Evolutionary conservation across 35 echinoderm and acorn worm genomes (phyloP).

Genomic region (Ophiothrix spiculata): DNA sequence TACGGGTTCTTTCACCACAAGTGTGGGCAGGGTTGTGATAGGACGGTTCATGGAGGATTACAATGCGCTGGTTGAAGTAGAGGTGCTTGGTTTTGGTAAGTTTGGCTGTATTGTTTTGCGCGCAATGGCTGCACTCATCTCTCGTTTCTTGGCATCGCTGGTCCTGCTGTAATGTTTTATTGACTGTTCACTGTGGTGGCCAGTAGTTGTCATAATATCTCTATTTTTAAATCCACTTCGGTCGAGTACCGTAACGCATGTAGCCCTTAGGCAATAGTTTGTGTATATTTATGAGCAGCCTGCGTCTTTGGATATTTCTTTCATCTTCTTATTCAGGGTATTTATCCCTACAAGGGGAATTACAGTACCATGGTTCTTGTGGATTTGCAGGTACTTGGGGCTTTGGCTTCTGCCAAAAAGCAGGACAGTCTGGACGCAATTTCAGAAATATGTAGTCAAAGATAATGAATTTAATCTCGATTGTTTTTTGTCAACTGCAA

Average conservation of each 20-base stretch:
- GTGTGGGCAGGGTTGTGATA: background rate
- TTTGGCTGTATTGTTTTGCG: background rate
- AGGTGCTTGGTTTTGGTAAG: background rate
- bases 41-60: background rate
- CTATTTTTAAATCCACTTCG: conserved; percentile 25
- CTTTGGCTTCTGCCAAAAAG: conserved; percentile 47
- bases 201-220: conserved; percentile 34
- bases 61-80: background rate
- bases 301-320: conserved; percentile 1
- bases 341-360: background rate
- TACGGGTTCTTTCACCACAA: no score
- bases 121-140: background rate
- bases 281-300: conserved; percentile 23
- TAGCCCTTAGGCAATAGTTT: conserved; percentile 28
- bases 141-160: background rate
- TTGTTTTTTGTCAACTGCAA: no score
- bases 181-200: background rate
- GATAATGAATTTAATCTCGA: no score
- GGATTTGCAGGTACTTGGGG: background rate
- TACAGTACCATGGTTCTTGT: background rate
- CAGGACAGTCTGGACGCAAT: conserved; percentile 37
- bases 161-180: conserved; percentile 45
- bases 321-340: conserved; percentile 11
- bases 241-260: conserved; percentile 3
- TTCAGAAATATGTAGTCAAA: no score